These are phyloP conservation scores for Holacanthella duospinosa DNA, from an alignment of 2,888 invertebrate species.

Conservation along the genomic window DNA sequence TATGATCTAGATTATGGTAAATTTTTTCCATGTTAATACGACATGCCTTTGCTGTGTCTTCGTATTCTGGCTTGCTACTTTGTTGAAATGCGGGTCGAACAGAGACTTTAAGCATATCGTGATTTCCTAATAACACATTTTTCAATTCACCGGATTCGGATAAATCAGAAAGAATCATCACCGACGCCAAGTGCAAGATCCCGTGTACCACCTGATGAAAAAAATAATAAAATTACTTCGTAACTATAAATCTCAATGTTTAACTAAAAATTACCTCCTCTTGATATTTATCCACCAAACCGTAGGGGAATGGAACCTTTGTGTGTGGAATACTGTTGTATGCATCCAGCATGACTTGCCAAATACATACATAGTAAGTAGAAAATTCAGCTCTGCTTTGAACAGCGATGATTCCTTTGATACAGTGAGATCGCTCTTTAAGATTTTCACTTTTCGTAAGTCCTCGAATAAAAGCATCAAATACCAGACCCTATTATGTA, in stretches of 20 bases:
- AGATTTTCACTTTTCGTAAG: slow-evolving; percentile 16
- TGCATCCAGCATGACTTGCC: background rate
- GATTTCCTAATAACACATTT: background rate
- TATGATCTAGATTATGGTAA: too few species aligned
- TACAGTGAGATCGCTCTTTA: slow-evolving; percentile 15
- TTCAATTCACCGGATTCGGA: background rate
- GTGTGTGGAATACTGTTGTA: background rate
- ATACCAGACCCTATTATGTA: slow-evolving; percentile 7
- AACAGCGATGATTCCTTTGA: background rate
- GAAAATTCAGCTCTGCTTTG: background rate
- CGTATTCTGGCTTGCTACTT: too few species aligned
- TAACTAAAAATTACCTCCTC: background rate
- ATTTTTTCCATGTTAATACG: too few species aligned
- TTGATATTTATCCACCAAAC: background rate
- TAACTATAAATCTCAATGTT: too few species aligned
- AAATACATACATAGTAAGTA: background rate
- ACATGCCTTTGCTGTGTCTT: too few species aligned
- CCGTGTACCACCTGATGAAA: background rate
- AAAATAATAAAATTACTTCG: too few species aligned
- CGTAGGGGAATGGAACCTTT: background rate
- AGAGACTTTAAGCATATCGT: background rate
- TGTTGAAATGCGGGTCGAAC: too few species aligned
- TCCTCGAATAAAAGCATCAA: slow-evolving; percentile 9
- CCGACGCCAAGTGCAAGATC: background rate
- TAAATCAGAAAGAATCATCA: background rate